A percentile compares a stretch with the other conserved stretches of the same genome.
Conservation (phyloP, 2,888 invertebrate species). For the Fabriciana adippe region DNA sequence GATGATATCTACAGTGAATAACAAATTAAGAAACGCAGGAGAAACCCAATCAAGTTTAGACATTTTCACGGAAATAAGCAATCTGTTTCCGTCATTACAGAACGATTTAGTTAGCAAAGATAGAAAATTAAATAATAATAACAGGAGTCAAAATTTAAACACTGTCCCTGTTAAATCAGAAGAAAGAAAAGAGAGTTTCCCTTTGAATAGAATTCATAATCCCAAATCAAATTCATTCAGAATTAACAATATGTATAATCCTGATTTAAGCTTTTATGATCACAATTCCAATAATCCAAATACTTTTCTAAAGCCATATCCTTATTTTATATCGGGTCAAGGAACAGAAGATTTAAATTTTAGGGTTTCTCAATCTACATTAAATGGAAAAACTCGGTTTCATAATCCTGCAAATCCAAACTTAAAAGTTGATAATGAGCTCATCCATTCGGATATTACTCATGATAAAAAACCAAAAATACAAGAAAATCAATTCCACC, state of each 20-base stretch:
- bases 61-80: constrained; percentile 62
- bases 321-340: neutral
- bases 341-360: no score
- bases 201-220: no score
- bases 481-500: constrained; percentile 16
- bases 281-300: neutral
- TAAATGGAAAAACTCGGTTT: no score
- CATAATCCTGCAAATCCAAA: no score
- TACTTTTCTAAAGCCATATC: constrained; percentile 9
- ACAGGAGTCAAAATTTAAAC: neutral
- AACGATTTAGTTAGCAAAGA: constrained; percentile 36
- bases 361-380: no score
- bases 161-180: neutral
- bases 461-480: no score
- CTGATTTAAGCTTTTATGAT: neutral
- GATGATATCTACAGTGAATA: constrained; percentile 2
- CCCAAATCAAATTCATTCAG: no score
- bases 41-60: constrained; percentile 43
- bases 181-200: neutral
- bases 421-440: no score
- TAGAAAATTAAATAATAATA: constrained; percentile 38
- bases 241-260: neutral
- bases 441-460: no score
- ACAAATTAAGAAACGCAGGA: constrained; percentile 15
- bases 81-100: constrained; percentile 56